phyloP scores from a whole-genome alignment of 2,113 vertebrate genomes.

The Pelecanus crispus region DNA sequence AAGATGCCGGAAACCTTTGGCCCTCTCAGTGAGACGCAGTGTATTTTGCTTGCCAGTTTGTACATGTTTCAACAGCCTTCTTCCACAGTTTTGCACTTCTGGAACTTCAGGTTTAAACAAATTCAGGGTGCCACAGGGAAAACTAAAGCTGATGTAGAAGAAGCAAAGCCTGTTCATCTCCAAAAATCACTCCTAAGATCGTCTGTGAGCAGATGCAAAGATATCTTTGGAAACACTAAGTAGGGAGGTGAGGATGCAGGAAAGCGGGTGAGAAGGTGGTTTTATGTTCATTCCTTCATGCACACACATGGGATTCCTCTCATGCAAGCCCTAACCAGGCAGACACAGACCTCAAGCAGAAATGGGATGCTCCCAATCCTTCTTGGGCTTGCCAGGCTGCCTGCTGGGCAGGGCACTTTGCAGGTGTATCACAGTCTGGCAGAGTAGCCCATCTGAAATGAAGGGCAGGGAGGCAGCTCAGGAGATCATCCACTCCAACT shows the following conservation, averaged over 20 bases:
- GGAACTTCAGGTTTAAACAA: conserved; percentile 47
- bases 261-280: neutral
- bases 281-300: neutral
- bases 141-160: neutral
- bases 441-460: neutral
- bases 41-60: neutral
- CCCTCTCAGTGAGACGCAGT: neutral
- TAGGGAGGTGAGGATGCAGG: neutral
- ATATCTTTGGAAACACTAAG: conserved; percentile 10
- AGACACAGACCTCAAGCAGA: neutral
- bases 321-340: neutral
- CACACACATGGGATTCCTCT: neutral
- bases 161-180: conserved; percentile 19
- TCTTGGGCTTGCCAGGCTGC: neutral
- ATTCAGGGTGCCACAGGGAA: conserved; percentile 4
- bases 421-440: neutral
- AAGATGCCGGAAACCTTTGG: neutral
- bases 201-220: neutral
- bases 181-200: neutral
- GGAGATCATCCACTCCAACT: neutral
- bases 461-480: neutral
- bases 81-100: neutral
- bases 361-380: neutral
- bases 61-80: conserved; percentile 2
- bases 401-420: neutral